Evolutionary conservation across 2,888 invertebrate species (phyloP).

Genomic region (Parnassius smintheus): DNA sequence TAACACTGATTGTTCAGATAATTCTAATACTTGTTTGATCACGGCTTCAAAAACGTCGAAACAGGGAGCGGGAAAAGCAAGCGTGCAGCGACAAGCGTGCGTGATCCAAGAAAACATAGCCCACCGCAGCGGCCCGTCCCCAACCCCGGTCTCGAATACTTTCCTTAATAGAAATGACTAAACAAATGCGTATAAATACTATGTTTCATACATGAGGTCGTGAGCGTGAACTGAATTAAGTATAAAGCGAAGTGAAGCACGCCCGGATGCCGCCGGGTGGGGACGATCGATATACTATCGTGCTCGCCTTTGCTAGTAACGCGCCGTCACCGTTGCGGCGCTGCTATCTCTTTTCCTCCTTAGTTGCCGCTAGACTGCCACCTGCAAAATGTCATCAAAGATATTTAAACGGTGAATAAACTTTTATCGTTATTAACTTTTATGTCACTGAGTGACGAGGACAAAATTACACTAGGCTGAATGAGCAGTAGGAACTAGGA

Average conservation of each 20-base stretch:
- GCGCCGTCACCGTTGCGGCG: conserved; percentile 19
- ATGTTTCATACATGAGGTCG: conserved; percentile 68
- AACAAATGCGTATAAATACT: conserved; percentile 72
- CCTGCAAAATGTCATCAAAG: not conserved
- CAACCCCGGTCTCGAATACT: conserved; percentile 23
- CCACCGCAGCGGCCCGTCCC: conserved; percentile 36
- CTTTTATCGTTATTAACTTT: too few species aligned
- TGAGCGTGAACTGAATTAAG: conserved; percentile 64
- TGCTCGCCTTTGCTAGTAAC: conserved; percentile 49
- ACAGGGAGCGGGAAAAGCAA: conserved; percentile 6
- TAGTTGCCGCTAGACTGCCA: not conserved
- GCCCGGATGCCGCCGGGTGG: conserved; percentile 44
- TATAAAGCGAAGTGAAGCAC: conserved; percentile 60
- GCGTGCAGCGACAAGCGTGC: conserved; percentile 1
- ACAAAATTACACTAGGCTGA: too few species aligned
- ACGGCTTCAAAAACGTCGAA: not conserved
- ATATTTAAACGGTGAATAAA: not conserved
- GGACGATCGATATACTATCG: conserved; percentile 63
- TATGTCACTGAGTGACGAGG: too few species aligned
- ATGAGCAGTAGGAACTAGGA: too few species aligned
- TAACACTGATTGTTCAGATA: conserved; percentile 28
- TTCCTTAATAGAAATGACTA: conserved; percentile 65
- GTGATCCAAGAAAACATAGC: conserved; percentile 40
- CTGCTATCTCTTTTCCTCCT: conserved; percentile 21
- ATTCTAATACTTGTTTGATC: conserved; percentile 5